A percentile compares a stretch with the other conserved stretches of the same genome.
These are phyloP conservation scores for Branchipolynoe longqiensis DNA, from an alignment of 2,888 invertebrate species.

Conservation along the genomic window DNA sequence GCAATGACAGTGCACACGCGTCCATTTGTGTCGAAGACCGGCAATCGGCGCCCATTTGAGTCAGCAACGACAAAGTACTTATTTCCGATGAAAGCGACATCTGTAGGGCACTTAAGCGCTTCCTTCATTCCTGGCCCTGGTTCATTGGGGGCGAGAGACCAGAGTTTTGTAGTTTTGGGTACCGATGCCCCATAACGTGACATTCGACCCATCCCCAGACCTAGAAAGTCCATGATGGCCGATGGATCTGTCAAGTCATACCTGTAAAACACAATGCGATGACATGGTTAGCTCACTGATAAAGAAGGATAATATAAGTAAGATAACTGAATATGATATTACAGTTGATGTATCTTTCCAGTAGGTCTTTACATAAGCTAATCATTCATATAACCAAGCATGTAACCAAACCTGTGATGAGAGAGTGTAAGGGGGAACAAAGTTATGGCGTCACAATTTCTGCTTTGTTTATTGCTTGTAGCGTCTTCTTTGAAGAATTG, in stretches of 20 bases:
- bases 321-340: too few relatives aligned
- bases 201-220: background rate
- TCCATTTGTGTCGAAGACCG: slow-evolving; percentile 59
- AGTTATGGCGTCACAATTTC: too few relatives aligned
- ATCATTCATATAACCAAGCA: too few relatives aligned
- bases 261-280: too few relatives aligned
- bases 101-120: slow-evolving; percentile 57
- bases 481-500: too few relatives aligned
- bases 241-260: background rate
- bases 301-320: too few relatives aligned
- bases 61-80: slow-evolving; percentile 64
- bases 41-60: slow-evolving; percentile 63
- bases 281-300: too few relatives aligned
- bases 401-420: too few relatives aligned
- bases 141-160: slow-evolving; percentile 26
- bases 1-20: slow-evolving; percentile 26
- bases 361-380: too few relatives aligned
- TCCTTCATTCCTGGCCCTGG: background rate
- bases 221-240: slow-evolving; percentile 6
- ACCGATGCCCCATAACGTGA: background rate
- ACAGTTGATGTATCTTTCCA: too few relatives aligned
- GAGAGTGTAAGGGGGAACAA: too few relatives aligned
- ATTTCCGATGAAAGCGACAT: slow-evolving; percentile 63
- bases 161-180: slow-evolving; percentile 43
- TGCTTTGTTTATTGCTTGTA: too few relatives aligned